Percentiles rank a stretch among this genome's conserved stretches.
Evolutionary conservation across 2,888 invertebrate species (phyloP).

Genomic region (Chalcosyrphus nemorum): DNA sequence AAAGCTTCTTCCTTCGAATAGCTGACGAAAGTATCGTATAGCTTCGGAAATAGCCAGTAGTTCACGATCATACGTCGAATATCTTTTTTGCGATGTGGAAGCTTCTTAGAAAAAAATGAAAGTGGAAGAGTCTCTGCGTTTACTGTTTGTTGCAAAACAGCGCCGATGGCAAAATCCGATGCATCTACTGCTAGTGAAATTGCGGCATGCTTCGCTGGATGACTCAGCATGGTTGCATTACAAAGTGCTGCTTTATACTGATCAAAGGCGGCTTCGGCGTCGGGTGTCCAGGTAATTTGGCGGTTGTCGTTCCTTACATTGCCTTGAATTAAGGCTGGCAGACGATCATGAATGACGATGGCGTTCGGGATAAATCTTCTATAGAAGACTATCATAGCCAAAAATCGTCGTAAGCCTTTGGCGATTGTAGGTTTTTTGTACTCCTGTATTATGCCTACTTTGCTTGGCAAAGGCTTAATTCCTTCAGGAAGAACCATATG

Average conservation of each 20-base stretch:
- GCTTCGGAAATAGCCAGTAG: too few relatives aligned
- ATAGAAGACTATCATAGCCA: not conserved
- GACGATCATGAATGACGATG: not conserved
- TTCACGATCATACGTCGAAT: too few relatives aligned
- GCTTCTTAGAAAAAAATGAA: too few relatives aligned
- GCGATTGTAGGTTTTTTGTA: not conserved
- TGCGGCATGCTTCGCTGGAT: too few relatives aligned
- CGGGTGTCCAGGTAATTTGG: slow-evolving; percentile 2
- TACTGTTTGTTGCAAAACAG: slow-evolving; percentile 26
- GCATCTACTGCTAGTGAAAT: too few relatives aligned
- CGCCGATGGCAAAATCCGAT: slow-evolving; percentile 15
- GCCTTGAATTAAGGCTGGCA: slow-evolving; percentile 10
- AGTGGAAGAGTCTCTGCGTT: too few relatives aligned
- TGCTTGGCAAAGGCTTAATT: slow-evolving; percentile 1
- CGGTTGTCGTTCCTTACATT: slow-evolving; percentile 17
- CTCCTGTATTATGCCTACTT: not conserved
- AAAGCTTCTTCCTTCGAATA: too few relatives aligned
- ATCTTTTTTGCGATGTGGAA: too few relatives aligned
- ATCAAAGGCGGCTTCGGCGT: slow-evolving; percentile 6
- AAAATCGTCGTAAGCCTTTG: not conserved
- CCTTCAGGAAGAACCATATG: slow-evolving; percentile 23
- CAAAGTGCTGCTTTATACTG: slow-evolving; percentile 10
- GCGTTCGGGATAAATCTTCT: not conserved
- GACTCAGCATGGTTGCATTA: slow-evolving; percentile 1
- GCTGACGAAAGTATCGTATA: too few relatives aligned